Percentiles rank a stretch among this genome's conserved stretches.
Evolutionary conservation across 1,140 invertebrate genomes (phyloP).

Genomic region (Hydropsyche tenuis): DNA sequence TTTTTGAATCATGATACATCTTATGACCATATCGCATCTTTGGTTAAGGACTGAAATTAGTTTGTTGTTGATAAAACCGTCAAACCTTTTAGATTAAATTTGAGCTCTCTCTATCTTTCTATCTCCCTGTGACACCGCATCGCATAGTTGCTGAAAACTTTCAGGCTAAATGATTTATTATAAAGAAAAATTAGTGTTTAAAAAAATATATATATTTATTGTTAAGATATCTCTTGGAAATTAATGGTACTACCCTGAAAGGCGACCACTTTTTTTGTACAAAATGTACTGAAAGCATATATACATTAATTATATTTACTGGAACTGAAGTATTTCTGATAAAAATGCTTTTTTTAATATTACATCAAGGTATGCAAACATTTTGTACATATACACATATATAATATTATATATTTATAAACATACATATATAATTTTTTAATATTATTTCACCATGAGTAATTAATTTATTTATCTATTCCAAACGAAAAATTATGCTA

Average conservation of each 20-base stretch:
- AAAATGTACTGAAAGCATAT: slow-evolving; percentile 41
- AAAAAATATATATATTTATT: slow-evolving; percentile 45
- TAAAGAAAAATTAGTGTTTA: slow-evolving; percentile 48
- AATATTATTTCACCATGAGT: no score
- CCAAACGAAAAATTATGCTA: no score
- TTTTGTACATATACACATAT: no score
- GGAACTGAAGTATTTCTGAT: no score
- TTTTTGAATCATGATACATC: slow-evolving; percentile 46
- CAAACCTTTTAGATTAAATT: slow-evolving; percentile 18
- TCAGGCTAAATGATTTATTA: slow-evolving; percentile 42
- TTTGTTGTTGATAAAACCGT: slow-evolving; percentile 18
- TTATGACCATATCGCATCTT: slow-evolving; percentile 48
- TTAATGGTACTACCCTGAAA: slow-evolving; percentile 51
- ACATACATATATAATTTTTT: no score
- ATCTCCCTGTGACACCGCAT: no score
- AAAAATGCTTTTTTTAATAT: no score
- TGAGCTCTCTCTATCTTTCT: slow-evolving; percentile 31
- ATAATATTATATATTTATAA: no score
- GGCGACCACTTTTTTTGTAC: slow-evolving; percentile 49
- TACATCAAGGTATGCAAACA: no score
- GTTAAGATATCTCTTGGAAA: slow-evolving; percentile 49
- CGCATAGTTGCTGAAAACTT: background rate
- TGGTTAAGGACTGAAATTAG: slow-evolving; percentile 41
- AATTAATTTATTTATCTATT: no score
- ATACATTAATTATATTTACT: slow-evolving; percentile 35